These are phyloP conservation scores for Rutilus rutilus DNA, from an alignment of 2,113 vertebrate genomes.

Conservation along the genomic window DNA sequence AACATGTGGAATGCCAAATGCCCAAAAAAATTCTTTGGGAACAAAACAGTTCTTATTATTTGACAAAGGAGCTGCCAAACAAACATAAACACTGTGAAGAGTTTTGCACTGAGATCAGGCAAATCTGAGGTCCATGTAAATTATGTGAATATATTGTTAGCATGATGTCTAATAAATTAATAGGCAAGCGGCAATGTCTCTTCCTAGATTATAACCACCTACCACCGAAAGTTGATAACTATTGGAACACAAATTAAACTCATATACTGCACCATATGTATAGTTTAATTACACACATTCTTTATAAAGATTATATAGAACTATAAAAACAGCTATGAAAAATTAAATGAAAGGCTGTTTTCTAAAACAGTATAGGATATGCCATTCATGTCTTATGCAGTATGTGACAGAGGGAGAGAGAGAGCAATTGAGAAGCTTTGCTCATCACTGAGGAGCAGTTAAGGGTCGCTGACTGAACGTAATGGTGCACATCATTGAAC, in stretches of 20 bases:
- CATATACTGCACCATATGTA: not conserved
- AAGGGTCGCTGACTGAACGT: constrained; percentile 59
- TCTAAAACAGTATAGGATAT: not conserved
- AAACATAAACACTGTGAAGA: constrained; percentile 8
- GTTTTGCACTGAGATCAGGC: not conserved
- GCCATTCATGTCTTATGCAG: not conserved
- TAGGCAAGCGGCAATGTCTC: not conserved
- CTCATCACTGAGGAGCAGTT: constrained; percentile 56
- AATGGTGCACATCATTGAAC: constrained; percentile 69
- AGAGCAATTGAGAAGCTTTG: constrained; percentile 39
- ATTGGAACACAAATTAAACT: not conserved
- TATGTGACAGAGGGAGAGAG: not conserved
- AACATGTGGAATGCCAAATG: constrained; percentile 1
- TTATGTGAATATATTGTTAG: not conserved
- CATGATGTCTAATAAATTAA: not conserved
- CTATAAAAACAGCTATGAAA: not conserved
- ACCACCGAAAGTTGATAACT: not conserved
- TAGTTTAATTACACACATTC: not conserved
- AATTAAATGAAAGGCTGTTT: not conserved
- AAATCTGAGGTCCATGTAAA: not conserved
- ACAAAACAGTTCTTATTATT: constrained; percentile 27
- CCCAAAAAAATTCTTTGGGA: constrained; percentile 14
- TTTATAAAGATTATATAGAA: too few species aligned
- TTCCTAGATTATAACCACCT: not conserved
- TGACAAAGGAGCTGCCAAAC: constrained; percentile 21